Base-by-base conservation (phyloP, 2,797 vertebrate genomes). In the Sphenopsis melanotis region DNA sequence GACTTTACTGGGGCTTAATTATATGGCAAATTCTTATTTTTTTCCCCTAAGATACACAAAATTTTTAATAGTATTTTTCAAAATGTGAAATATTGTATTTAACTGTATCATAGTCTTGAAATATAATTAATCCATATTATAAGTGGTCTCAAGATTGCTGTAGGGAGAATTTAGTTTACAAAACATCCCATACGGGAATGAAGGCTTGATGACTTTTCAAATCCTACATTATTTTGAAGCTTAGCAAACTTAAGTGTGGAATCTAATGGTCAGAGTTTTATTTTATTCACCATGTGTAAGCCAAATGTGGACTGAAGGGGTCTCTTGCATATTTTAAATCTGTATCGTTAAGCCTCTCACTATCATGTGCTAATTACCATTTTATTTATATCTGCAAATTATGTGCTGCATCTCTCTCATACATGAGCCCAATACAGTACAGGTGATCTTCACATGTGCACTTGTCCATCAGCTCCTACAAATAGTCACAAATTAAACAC, bases 1-100 rank as follows among this genome's bases (percentile, higher is more conserved):
- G 36, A 34, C 41, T 87, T 85, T 46, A 55, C 68, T 63, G 24
- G 32, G 15, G 3, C 10, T 75, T 55, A 80, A 70, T 64, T 68
- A 47, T 24, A 59, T 32, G 36, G 9, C 5, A 66, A 32, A 69
- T 26, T 4, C 0, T 26, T 4, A 0, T 5, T 39, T 74, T 71
- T 69, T 61, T 47, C 18, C 23, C 20, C 15, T 46, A 53, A 55
- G 15, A 34, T 13, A 34, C 26, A 41, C 5, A 41, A 46, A 12
- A 4, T 15, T 83, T 81, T 75, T 3, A 71, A 29, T 21, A 65
- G 6, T 6, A n/a, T 52, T 72, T 77, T 83, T 75, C 15, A 59
- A 76, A n/a, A 12, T 23, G 19, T 10, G 12, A 78, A 50, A 7
- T 66, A 46, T 74, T 65, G 10, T 47, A 6, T 89, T 72, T 78